These are phyloP conservation scores for Rachycentron canadum DNA, from an alignment of 2,797 vertebrate species.

Conservation along the genomic window DNA sequence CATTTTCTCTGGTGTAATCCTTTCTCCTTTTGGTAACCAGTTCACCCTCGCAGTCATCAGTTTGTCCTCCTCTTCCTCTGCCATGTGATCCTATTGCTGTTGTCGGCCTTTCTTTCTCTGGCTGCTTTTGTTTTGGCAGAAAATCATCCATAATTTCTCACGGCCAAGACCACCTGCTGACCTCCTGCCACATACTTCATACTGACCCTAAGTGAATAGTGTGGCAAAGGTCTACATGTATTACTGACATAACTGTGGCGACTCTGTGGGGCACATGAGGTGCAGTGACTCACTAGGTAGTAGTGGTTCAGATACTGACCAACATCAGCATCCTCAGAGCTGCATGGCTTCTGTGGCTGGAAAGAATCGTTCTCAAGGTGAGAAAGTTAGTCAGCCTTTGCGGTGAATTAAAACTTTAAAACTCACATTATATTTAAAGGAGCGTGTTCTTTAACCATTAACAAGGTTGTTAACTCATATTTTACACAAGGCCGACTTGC, in stretches of 20 bases:
- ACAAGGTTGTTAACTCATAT: not conserved
- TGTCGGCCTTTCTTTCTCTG: too few relatives aligned
- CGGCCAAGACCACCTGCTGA: not conserved
- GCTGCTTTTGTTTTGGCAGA: not conserved
- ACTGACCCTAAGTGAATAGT: too few relatives aligned
- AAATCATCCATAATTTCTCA: not conserved
- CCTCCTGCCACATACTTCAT: not conserved
- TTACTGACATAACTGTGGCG: too few relatives aligned
- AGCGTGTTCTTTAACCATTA: not conserved
- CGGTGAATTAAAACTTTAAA: not conserved
- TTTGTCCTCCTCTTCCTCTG: not conserved
- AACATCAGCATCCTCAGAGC: not conserved
- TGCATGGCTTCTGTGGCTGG: accelerated
- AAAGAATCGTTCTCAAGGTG: not conserved
- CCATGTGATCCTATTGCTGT: too few relatives aligned
- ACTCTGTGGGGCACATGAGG: too few relatives aligned
- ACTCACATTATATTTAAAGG: not conserved
- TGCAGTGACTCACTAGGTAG: too few relatives aligned
- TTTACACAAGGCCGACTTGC: not conserved
- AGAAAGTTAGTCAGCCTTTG: not conserved
- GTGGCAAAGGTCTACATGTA: too few relatives aligned
- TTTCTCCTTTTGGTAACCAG: not conserved
- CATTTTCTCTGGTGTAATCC: not conserved
- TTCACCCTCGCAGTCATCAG: not conserved
- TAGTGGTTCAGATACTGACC: not conserved